These are phyloP conservation scores for Ovibos moschatus DNA, from an alignment of 2,113 vertebrate genomes.

Conservation along the genomic window DNA sequence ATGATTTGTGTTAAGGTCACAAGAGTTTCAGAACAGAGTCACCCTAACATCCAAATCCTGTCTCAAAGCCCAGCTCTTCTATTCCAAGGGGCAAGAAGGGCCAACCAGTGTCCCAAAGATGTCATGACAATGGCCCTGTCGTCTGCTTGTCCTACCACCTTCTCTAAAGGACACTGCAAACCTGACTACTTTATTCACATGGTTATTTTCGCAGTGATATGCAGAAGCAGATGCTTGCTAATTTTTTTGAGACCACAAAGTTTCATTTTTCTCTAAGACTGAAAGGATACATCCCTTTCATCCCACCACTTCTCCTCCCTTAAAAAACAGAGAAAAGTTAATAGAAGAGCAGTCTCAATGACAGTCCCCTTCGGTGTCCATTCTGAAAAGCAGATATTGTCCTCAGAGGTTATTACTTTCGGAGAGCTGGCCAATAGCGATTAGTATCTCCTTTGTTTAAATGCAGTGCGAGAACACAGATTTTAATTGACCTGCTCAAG, in stretches of 20 bases:
- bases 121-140: background rate
- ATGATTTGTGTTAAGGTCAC: background rate
- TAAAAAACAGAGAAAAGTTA: background rate
- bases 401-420: background rate
- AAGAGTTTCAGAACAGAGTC: background rate
- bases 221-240: background rate
- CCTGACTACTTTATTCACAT: background rate
- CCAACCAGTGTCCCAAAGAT: background rate
- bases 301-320: background rate
- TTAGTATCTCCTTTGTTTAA: background rate
- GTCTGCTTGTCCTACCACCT: background rate
- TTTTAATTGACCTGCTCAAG: background rate
- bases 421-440: background rate
- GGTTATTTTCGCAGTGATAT: background rate
- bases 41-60: background rate
- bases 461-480: background rate
- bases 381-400: constrained; percentile 12
- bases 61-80: background rate
- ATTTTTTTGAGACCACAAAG: background rate
- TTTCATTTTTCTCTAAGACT: background rate
- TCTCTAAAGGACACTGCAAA: background rate
- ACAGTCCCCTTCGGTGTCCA: background rate
- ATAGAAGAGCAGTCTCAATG: background rate
- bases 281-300: background rate
- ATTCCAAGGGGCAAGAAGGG: background rate